These are phyloP conservation scores for Cuculus canorus DNA, from an alignment of 2,797 vertebrate species.

Conservation along the genomic window DNA sequence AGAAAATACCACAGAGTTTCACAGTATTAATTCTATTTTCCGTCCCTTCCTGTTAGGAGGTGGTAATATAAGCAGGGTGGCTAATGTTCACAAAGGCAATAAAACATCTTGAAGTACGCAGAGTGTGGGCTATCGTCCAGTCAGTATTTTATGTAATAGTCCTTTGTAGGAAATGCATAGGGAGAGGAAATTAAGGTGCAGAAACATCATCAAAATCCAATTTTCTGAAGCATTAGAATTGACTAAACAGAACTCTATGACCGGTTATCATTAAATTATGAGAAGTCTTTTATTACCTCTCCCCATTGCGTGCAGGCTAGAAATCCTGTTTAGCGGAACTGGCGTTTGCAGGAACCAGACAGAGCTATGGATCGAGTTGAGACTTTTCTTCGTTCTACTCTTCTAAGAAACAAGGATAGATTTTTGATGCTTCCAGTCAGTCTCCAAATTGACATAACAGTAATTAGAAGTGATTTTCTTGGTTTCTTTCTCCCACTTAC, in stretches of 20 bases:
- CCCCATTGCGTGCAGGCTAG: constrained; percentile 2
- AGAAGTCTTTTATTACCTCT: constrained; percentile 48
- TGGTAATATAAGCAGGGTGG: not conserved
- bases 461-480: constrained; percentile 71
- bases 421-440: constrained; percentile 56
- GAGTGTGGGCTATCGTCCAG: not conserved
- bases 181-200: constrained; percentile 50
- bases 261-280: constrained; percentile 53
- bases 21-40: not conserved
- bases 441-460: constrained; percentile 7
- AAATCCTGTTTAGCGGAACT: constrained; percentile 42
- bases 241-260: constrained; percentile 49
- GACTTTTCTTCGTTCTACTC: not conserved
- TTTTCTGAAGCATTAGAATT: constrained; percentile 67
- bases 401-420: constrained; percentile 15
- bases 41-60: not conserved
- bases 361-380: not conserved
- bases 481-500: not conserved
- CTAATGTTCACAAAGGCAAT: constrained; percentile 3
- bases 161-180: constrained; percentile 1
- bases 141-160: constrained; percentile 6
- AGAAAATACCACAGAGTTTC: not conserved
- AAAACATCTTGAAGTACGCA: not conserved
- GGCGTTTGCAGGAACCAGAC: constrained; percentile 36
- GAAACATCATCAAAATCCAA: constrained; percentile 69